Percentiles rank a stretch among this genome's conserved stretches.
Conservation (phyloP, 2,888 invertebrate species). For the Ectobius pallidus region DNA sequence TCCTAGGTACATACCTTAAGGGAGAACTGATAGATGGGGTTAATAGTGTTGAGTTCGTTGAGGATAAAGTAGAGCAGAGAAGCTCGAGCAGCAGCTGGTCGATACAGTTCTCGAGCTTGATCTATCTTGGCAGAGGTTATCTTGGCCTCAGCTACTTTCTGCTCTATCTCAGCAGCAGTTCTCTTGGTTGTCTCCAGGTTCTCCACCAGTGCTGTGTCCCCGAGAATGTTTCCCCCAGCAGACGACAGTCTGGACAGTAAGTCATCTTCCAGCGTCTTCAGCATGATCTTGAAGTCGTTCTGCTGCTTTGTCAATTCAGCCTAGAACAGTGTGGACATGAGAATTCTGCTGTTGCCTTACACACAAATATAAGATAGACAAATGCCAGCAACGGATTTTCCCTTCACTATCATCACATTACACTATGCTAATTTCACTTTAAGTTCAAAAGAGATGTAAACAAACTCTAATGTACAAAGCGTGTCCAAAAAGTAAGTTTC, state of each 20-base stretch:
- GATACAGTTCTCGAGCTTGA: conserved; percentile 85
- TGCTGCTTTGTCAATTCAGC: conserved; percentile 95
- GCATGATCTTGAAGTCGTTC: conserved; percentile 94
- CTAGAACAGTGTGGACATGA: too few relatives aligned
- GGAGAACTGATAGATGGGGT: conserved; percentile 97
- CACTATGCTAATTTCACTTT: too few relatives aligned
- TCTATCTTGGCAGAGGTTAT: conserved; percentile 92
- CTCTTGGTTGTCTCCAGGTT: conserved; percentile 95
- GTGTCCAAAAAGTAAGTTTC: too few relatives aligned
- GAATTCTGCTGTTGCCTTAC: too few relatives aligned
- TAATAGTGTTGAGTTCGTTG: conserved; percentile 93
- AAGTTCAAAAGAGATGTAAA: too few relatives aligned
- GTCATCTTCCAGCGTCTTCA: conserved; percentile 93
- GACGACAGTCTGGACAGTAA: conserved; percentile 74
- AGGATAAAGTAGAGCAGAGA: conserved; percentile 94
- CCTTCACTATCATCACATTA: too few relatives aligned
- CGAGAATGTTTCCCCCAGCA: conserved; percentile 91
- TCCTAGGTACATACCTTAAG: conserved; percentile 89
- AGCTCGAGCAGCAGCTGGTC: conserved; percentile 90
- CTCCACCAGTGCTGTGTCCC: conserved; percentile 93
- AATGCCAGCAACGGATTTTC: too few relatives aligned
- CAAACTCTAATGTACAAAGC: too few relatives aligned
- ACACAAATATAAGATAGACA: too few relatives aligned
- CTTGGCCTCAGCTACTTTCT: conserved; percentile 91
- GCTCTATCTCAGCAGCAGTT: conserved; percentile 94